A percentile compares a stretch with the other conserved stretches of the same genome.
phyloP scores from a whole-genome alignment of 37 sponge, comb jelly and placozoan genomes.

The Hexactinellida sp. region DNA sequence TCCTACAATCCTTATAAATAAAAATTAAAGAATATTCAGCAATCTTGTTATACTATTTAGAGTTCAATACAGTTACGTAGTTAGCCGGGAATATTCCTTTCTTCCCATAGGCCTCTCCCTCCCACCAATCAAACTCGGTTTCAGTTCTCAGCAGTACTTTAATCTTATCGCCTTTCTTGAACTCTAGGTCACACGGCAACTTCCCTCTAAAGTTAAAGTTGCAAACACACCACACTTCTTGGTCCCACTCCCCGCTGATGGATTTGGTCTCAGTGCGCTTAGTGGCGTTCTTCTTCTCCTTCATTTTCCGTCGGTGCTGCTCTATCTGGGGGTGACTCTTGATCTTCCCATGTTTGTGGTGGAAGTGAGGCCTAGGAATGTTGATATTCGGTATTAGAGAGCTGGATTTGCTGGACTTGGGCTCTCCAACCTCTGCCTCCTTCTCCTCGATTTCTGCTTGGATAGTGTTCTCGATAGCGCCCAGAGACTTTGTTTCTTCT shows the following conservation, averaged over 20 bases:
- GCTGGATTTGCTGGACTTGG: background rate
- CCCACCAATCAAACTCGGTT: slow-evolving; percentile 80
- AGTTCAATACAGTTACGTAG: slow-evolving; percentile 65
- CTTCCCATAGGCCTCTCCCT: slow-evolving; percentile 67
- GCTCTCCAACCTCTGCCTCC: background rate
- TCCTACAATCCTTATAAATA: too few relatives aligned
- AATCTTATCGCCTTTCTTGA: slow-evolving; percentile 73
- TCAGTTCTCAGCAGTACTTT: slow-evolving; percentile 65
- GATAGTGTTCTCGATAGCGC: background rate
- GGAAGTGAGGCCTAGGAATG: background rate
- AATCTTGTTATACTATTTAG: background rate
- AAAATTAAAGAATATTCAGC: too few relatives aligned
- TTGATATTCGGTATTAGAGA: background rate
- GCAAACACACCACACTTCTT: slow-evolving; percentile 32
- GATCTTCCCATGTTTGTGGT: background rate
- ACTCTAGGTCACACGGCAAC: slow-evolving; percentile 78
- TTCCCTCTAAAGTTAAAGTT: slow-evolving; percentile 62
- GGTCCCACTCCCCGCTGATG: slow-evolving; percentile 42
- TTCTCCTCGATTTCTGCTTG: background rate
- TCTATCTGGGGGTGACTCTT: slow-evolving; percentile 9
- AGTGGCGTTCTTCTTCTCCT: background rate
- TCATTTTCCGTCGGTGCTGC: background rate
- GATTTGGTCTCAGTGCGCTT: background rate
- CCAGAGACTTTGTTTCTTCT: background rate
- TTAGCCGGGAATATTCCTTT: slow-evolving; percentile 94